phyloP scores from a whole-genome alignment of 2,113 vertebrate genomes.

The Uropsilus gracilis region DNA sequence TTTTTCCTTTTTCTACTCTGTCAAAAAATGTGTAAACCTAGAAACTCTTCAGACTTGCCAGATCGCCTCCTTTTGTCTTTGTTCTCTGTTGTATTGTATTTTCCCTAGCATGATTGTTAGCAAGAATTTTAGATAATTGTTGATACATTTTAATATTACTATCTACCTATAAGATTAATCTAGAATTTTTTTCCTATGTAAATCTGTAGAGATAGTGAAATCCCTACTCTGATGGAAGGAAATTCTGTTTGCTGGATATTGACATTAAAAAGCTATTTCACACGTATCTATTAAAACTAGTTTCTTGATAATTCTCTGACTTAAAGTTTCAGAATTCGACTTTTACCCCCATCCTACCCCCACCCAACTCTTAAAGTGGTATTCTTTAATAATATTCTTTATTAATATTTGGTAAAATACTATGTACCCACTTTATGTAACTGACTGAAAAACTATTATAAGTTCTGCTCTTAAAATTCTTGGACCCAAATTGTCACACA shows the following conservation, averaged over 20 bases:
- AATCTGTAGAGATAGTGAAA: neutral
- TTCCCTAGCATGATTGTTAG: neutral
- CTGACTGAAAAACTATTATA: neutral
- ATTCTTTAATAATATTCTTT: too few relatives aligned
- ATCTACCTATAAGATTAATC: neutral
- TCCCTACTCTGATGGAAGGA: neutral
- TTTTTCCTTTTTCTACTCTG: neutral
- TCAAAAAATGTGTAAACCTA: neutral
- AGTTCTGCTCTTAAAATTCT: neutral
- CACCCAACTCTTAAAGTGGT: neutral
- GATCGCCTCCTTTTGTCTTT: neutral
- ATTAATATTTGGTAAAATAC: neutral
- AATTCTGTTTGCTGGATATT: neutral
- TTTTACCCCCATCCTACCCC: too few relatives aligned
- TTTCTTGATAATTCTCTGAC: slow-evolving; percentile 9
- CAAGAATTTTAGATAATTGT: neutral
- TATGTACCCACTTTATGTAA: neutral
- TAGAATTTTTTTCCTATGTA: neutral
- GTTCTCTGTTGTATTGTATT: neutral
- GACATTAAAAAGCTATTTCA: neutral
- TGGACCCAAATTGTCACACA: neutral
- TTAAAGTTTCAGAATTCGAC: neutral
- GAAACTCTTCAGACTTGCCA: neutral
- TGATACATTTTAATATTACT: neutral
- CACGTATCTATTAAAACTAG: neutral